Conservation (phyloP, 2,797 vertebrate species). For the Lindbergichthys nudifrons region DNA sequence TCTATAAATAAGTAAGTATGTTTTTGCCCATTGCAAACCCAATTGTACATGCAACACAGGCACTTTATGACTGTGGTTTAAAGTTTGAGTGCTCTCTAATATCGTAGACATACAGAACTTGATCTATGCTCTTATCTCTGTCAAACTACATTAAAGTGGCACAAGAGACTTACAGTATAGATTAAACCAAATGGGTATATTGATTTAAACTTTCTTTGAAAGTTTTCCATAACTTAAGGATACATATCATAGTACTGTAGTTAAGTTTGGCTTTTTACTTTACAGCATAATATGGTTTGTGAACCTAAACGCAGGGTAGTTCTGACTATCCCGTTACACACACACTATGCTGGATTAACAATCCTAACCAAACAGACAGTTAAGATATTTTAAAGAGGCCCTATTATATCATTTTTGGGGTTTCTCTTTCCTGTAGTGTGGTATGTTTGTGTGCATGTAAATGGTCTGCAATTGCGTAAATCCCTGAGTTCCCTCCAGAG, state of each 20-base stretch:
- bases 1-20: constrained; percentile 14
- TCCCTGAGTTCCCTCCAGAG: too few relatives aligned
- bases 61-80: neutral
- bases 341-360: neutral
- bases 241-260: neutral
- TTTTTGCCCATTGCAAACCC: constrained; percentile 10
- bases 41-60: neutral
- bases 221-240: neutral
- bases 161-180: constrained; percentile 2
- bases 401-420: too few relatives aligned
- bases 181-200: neutral
- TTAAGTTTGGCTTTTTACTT: neutral
- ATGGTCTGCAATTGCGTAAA: too few relatives aligned
- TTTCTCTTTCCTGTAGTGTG: too few relatives aligned
- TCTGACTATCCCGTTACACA: neutral
- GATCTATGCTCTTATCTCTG: constrained; percentile 8
- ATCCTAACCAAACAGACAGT: too few relatives aligned
- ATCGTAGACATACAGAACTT: neutral
- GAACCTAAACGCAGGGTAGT: neutral
- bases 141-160: constrained; percentile 1
- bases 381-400: too few relatives aligned
- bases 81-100: constrained; percentile 8
- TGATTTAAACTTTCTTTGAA: constrained; percentile 5
- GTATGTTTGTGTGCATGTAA: too few relatives aligned
- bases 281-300: neutral